These are phyloP conservation scores for Mythimna lalbum DNA, from an alignment of 2,888 invertebrate species.

Conservation along the genomic window DNA sequence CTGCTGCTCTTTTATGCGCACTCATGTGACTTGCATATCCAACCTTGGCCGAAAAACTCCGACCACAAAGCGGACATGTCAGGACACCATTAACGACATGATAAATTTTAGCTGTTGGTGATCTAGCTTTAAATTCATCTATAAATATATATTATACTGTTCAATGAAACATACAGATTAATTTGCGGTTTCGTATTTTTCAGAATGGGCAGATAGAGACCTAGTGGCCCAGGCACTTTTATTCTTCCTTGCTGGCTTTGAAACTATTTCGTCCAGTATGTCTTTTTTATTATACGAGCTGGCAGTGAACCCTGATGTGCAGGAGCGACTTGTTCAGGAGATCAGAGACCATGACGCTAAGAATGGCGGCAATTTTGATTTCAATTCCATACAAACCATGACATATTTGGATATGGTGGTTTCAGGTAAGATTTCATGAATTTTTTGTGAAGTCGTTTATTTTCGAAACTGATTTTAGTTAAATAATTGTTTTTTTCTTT, in stretches of 20 bases:
- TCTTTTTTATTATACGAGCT: constrained; percentile 75
- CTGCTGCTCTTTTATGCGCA: too few relatives aligned
- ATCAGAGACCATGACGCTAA: constrained; percentile 70
- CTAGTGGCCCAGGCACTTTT: constrained; percentile 75
- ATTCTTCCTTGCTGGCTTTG: constrained; percentile 79
- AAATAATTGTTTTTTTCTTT: neutral
- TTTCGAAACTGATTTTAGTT: too few relatives aligned
- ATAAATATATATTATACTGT: too few relatives aligned
- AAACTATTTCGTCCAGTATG: constrained; percentile 74
- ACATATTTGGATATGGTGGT: constrained; percentile 88
- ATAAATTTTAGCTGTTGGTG: too few relatives aligned
- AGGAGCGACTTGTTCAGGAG: constrained; percentile 74
- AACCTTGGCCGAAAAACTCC: too few relatives aligned
- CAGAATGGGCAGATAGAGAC: constrained; percentile 73
- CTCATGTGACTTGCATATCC: too few relatives aligned
- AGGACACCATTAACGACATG: too few relatives aligned
- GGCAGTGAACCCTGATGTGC: constrained; percentile 76
- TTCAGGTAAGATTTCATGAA: constrained; percentile 69
- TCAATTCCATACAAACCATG: constrained; percentile 75
- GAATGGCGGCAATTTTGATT: constrained; percentile 84
- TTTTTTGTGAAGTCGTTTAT: neutral
- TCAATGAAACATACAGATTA: neutral
- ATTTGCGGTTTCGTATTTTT: neutral
- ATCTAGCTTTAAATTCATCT: too few relatives aligned
- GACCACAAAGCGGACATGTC: too few relatives aligned